Base-by-base conservation (phyloP, 2,888 invertebrate species). In the Yponomeuta evonymella region DNA sequence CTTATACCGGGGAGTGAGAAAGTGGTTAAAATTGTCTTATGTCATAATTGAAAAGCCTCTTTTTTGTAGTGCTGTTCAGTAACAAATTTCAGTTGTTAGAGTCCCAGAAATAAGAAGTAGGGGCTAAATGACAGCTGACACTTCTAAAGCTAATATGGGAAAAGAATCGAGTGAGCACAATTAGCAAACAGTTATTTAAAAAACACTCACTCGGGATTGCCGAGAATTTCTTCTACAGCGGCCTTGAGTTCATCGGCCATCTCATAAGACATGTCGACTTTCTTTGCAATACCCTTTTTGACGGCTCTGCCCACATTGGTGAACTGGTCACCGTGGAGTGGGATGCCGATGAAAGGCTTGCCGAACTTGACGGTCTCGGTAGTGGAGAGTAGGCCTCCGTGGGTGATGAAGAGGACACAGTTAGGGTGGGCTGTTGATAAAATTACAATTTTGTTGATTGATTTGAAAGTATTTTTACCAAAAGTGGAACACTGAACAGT, bases 331-430 rank as follows among this genome's bases (percentile, higher is more conserved):
- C 79, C 85, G 48, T 82, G 73, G 0, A 86, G 77, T 2, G 89
- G 89, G 1, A 89, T 76, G 10, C 89, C 89, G 0, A 89, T 80
- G 0, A 88, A 72, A 10, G 89, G 89, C n/a, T 88, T 82, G n/a
- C 85, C 89, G 62, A 79, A 84, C 73, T 89, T 84, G 70, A 88
- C 75, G 0, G 89, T 81, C 76, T 89, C 89, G 9, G 84, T 83
- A 0, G 84, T 86, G 0, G 89, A 89, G 0, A 89, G 75, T 69
- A 81, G 85, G 11, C 89, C 89, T n/a, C 89, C 89, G 48, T 89
- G 89, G 0, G 88, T 85, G 43, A 89, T 82, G 74, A 89, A 89
- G 2, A 88, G 70, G 62, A 79, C 84, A 1, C 83, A 69, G 63
- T 88, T 89, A 0, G 83, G 82, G 73, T 86, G 86, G 0, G 82